These are phyloP conservation scores for Prochilodus magdalenae DNA, from an alignment of 2,113 vertebrate genomes.

Conservation along the genomic window DNA sequence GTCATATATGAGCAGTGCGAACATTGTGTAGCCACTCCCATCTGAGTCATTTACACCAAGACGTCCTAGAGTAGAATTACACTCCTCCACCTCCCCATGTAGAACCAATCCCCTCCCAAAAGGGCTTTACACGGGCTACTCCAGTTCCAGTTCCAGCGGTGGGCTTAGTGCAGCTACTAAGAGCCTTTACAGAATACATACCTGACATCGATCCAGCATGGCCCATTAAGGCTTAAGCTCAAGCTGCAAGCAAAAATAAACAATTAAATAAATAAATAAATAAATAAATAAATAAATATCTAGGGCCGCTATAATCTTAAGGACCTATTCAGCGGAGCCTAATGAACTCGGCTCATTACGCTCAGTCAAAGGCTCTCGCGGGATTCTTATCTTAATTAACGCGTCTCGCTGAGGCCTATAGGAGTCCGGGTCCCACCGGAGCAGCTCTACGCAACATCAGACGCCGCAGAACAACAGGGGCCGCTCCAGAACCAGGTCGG, in stretches of 20 bases:
- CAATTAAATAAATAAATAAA: too few relatives aligned
- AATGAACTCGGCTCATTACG: not conserved
- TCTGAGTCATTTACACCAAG: too few relatives aligned
- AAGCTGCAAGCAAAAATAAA: not conserved
- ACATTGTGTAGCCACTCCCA: too few relatives aligned
- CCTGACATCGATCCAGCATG: not conserved
- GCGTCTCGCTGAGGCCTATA: not conserved
- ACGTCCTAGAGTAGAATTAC: too few relatives aligned
- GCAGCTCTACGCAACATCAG: not conserved
- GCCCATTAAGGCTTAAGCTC: not conserved
- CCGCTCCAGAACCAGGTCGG: conserved; percentile 15
- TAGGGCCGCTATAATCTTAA: not conserved
- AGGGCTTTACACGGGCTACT: too few relatives aligned
- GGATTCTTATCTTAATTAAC: not conserved
- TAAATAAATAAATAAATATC: too few relatives aligned
- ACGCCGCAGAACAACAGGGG: not conserved
- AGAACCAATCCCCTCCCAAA: too few relatives aligned
- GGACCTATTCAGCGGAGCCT: not conserved
- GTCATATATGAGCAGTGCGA: too few relatives aligned
- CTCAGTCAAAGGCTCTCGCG: not conserved
- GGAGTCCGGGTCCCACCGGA: not conserved
- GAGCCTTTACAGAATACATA: not conserved
- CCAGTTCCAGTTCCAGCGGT: not conserved
- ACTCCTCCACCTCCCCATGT: too few relatives aligned
- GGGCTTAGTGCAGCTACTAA: not conserved